These are phyloP conservation scores for Phorcus lineatus DNA, from an alignment of 2,888 invertebrate genomes.

Conservation along the genomic window DNA sequence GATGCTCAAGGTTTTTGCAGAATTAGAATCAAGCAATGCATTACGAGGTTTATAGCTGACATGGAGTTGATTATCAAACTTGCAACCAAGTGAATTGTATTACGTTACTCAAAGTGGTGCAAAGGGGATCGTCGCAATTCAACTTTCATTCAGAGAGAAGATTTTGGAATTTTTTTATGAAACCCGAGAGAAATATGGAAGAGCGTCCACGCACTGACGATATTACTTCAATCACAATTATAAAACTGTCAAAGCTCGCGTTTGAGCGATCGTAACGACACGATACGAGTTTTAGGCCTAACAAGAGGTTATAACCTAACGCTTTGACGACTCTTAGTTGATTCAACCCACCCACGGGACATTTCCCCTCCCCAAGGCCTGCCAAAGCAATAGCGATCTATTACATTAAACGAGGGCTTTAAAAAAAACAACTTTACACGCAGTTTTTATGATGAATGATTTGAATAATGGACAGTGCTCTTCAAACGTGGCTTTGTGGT, in stretches of 20 bases:
- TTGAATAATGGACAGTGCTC: not conserved
- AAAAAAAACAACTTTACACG: not conserved
- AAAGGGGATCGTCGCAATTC: not conserved
- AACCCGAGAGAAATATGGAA: not conserved
- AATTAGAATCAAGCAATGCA: no score
- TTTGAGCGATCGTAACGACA: no score
- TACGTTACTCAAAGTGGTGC: not conserved
- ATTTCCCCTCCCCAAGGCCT: not conserved
- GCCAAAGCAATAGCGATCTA: not conserved
- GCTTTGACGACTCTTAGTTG: no score
- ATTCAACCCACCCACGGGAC: not conserved
- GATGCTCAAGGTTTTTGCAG: no score
- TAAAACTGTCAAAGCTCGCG: no score
- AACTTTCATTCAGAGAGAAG: not conserved
- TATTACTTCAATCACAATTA: no score
- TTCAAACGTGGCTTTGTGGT: not conserved
- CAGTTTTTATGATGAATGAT: not conserved
- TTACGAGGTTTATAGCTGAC: no score
- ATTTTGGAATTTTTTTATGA: not conserved
- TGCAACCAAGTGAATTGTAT: not conserved
- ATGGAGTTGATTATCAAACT: no score
- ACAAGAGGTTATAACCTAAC: no score
- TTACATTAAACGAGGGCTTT: not conserved
- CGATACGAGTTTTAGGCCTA: no score
- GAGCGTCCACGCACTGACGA: no score